These are phyloP conservation scores for Etia nguti DNA, from an alignment of 2,113 vertebrate species.

Conservation along the genomic window DNA sequence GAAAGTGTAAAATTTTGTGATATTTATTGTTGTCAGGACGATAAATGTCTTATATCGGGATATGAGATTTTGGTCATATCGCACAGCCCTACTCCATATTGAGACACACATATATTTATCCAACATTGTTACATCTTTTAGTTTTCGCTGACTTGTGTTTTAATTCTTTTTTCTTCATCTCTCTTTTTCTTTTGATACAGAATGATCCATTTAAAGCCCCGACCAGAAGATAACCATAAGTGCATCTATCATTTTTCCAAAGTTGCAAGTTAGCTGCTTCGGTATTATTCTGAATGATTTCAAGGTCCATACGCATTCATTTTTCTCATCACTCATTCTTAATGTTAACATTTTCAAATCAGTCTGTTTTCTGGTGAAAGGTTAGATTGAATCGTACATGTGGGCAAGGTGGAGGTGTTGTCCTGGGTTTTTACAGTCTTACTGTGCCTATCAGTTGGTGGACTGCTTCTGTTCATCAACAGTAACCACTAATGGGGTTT, in stretches of 20 bases:
- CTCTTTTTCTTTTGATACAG: conserved; percentile 49
- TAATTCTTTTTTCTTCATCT: not conserved
- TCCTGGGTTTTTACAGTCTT: not conserved
- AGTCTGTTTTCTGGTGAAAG: not conserved
- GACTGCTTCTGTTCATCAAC: not conserved
- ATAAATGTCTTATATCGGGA: too few relatives aligned
- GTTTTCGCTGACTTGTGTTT: not conserved
- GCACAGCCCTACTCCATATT: too few relatives aligned
- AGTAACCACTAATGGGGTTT: not conserved
- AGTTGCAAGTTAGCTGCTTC: not conserved
- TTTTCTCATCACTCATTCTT: not conserved
- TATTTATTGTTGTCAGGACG: too few relatives aligned
- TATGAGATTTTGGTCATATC: too few relatives aligned
- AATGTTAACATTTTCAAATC: not conserved
- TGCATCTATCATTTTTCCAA: not conserved
- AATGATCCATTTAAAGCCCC: conserved; percentile 82
- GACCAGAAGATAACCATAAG: conserved; percentile 31
- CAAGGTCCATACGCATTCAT: not conserved
- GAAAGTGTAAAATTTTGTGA: too few relatives aligned
- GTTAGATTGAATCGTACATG: not conserved
- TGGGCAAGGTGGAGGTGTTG: not conserved
- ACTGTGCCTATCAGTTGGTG: not conserved
- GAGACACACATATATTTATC: not conserved
- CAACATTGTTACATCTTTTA: not conserved
- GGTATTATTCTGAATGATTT: not conserved